Conservation (phyloP, 2,797 vertebrate genomes). For the Adelosebastes latens region DNA sequence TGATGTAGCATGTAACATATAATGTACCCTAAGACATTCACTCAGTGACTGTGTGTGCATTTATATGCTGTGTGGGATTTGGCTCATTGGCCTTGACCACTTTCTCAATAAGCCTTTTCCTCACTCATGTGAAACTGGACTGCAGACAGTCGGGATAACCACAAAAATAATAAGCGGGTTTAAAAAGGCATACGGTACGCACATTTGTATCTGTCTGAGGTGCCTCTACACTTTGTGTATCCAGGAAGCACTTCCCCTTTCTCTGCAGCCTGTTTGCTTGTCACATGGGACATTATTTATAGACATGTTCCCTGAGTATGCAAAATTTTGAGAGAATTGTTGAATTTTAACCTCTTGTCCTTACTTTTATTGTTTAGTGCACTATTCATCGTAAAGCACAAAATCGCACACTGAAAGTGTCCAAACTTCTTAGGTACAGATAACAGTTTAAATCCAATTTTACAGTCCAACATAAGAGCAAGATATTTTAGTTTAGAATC, state of each 20-base stretch:
- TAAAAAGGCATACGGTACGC: not conserved
- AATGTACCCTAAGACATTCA: not conserved
- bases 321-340: too few species aligned
- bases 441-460: too few species aligned
- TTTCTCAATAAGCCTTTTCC: not conserved
- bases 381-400: too few species aligned
- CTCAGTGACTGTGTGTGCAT: not conserved
- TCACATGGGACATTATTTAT: not conserved
- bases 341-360: too few species aligned
- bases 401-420: too few species aligned
- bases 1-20: not conserved
- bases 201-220: not conserved
- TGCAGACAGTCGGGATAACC: not conserved
- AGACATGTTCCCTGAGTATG: too few species aligned
- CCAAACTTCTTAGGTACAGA: too few species aligned
- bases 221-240: not conserved
- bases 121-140: not conserved
- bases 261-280: not conserved
- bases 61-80: not conserved
- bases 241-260: constrained; percentile 11
- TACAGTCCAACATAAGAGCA: too few species aligned
- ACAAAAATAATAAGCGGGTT: not conserved
- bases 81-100: not conserved
- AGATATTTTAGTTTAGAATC: too few species aligned
- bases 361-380: too few species aligned